A percentile compares a stretch with the other conserved stretches of the same genome.
Conservation (phyloP, 2,888 invertebrate species). For the Metalampra italica region DNA sequence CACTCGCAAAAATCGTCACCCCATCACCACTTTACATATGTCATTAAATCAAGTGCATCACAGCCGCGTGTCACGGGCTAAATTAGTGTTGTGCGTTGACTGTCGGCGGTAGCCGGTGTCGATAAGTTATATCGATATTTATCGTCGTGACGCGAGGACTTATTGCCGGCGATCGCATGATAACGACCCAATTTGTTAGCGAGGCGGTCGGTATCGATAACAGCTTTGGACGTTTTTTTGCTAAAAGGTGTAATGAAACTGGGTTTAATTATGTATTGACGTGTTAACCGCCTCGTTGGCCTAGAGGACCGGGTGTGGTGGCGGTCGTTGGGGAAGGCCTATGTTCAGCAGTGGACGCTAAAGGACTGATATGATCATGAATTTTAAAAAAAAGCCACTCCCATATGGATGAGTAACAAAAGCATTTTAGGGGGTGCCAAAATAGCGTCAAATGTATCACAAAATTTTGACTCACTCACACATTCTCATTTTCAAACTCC, state of each 20-base stretch:
- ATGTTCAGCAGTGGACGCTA: too few species aligned
- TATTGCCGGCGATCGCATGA: slow-evolving; percentile 62
- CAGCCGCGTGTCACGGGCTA: slow-evolving; percentile 32
- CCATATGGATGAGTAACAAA: too few species aligned
- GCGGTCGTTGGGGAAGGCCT: too few species aligned
- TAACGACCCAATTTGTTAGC: slow-evolving; percentile 71
- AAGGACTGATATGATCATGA: too few species aligned
- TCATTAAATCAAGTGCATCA: slow-evolving; percentile 27
- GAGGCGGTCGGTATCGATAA: slow-evolving; percentile 31
- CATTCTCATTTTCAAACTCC: too few species aligned
- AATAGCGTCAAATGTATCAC: too few species aligned
- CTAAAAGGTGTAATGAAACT: slow-evolving; percentile 33
- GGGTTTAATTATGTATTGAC: slow-evolving; percentile 10
- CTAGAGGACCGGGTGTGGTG: too few species aligned
- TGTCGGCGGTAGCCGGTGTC: slow-evolving; percentile 43
- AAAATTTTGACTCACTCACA: too few species aligned
- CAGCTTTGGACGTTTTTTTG: slow-evolving; percentile 21
- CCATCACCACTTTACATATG: slow-evolving; percentile 11
- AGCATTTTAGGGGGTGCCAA: too few species aligned
- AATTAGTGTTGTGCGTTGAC: slow-evolving; percentile 53
- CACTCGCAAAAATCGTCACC: background rate
- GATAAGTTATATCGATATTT: slow-evolving; percentile 60
- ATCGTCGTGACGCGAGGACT: slow-evolving; percentile 58
- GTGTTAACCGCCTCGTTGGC: too few species aligned
- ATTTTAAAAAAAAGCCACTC: too few species aligned